phyloP scores from a whole-genome alignment of 2,113 vertebrate species.

The Sigmodon hispidus region DNA sequence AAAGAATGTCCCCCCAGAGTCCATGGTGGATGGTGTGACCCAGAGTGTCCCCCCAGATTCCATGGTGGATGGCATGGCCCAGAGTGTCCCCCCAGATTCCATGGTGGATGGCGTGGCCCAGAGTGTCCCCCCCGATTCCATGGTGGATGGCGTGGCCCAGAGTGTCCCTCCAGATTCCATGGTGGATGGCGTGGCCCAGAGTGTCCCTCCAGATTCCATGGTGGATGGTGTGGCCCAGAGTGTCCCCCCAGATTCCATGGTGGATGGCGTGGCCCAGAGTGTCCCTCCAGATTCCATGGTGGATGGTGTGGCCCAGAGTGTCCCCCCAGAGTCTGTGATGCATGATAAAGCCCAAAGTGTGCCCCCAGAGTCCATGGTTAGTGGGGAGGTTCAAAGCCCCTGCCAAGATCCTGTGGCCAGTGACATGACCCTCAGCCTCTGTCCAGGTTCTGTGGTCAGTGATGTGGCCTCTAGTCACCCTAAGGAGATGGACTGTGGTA shows the following conservation, averaged over 20 bases:
- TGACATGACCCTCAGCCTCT: not conserved
- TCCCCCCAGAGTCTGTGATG: not conserved
- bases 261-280: not conserved
- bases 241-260: not conserved
- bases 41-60: not conserved
- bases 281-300: no score
- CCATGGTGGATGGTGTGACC: not conserved
- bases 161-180: not conserved
- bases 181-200: not conserved
- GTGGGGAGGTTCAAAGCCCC: not conserved
- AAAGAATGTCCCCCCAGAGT: not conserved
- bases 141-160: not conserved
- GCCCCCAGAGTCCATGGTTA: no score
- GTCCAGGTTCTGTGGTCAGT: not conserved
- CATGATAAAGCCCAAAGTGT: not conserved
- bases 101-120: not conserved
- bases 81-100: no score
- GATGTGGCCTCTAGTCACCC: not conserved
- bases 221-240: not conserved
- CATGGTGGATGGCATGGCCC: not conserved
- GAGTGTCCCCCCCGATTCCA: not conserved
- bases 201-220: not conserved
- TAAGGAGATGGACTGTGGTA: fast-evolving
- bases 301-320: not conserved
- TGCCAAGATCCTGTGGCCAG: not conserved